Percentiles rank a stretch among this genome's conserved stretches.
These are phyloP conservation scores for Sebastes miniatus DNA, from an alignment of 2,797 vertebrate species.

Conservation along the genomic window DNA sequence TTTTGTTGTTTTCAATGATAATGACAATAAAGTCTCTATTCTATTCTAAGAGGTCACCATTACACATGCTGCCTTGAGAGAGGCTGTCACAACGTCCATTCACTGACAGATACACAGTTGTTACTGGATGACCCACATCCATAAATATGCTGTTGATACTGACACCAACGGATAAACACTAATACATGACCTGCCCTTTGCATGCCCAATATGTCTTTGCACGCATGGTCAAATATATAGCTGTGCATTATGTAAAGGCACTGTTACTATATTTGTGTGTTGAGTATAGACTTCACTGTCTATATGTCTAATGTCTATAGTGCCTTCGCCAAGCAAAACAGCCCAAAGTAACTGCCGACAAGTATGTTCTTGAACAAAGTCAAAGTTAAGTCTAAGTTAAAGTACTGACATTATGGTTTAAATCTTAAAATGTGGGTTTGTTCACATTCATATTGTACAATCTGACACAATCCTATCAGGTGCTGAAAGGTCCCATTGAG, in stretches of 20 bases:
- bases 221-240: background rate
- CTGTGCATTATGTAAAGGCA: slow-evolving; percentile 13
- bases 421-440: background rate
- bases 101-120: background rate
- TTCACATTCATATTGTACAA: background rate
- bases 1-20: no score
- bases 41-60: background rate
- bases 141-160: slow-evolving; percentile 35
- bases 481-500: background rate
- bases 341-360: background rate
- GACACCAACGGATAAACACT: slow-evolving; percentile 1
- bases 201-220: background rate
- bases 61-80: background rate
- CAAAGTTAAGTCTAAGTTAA: background rate
- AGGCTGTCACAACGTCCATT: background rate
- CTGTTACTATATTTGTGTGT: slow-evolving; percentile 4
- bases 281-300: background rate
- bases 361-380: background rate
- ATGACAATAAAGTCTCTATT: no score
- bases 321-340: background rate
- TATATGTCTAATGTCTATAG: background rate
- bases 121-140: background rate
- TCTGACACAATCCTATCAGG: background rate
- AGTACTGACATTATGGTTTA: background rate
- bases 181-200: background rate